Evolutionary conservation across 2,113 vertebrate genomes (phyloP), one percentile per base, ranked within the genome.

Genomic region (Cyanoliseus patagonus): DNA sequence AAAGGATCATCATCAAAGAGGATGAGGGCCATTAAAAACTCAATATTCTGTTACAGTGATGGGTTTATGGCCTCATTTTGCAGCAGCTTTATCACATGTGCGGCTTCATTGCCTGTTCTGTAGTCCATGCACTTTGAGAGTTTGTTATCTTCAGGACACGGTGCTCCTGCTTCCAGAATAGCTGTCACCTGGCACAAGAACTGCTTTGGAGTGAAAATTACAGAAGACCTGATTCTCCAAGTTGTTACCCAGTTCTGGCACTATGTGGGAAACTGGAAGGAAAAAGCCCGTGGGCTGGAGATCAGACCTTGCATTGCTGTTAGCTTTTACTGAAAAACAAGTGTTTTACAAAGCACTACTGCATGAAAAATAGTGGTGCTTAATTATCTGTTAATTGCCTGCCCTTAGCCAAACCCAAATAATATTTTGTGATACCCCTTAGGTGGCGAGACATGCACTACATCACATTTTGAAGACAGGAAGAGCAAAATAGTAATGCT

Each of bases 31-130:
- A 92, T 96, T 89, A 88, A 91, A 95, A 88, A 47, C 63, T 88
- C 83, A 86, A 78, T 86, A 92, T 83, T 90, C 52, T 3, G 1
- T 44, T 61, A 24, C 62, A 69, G 31, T 33, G 66, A 18, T 64
- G 72, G 57, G 37, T 93, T 96, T 95, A 79, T 83, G 53, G 73
- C 41, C 73, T 89, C 51, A 77, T 91, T 83, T 93, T 66, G 44
- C 77, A 83, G 74, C 35, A 88, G 44, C 59, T 93, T 94, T 79
- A 94, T 85, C 57, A 75, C 27, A 16, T 52, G 52, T 82, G 70
- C 5, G 4, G 73, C 76, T 75, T 64, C 44, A 42, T 68, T 61
- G 73, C 20, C 2, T 86, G 19, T 49, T 47, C 62, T 75, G 62
- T 15, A 78, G 55, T 42, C 30, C 80, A 86, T 0, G 5, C 0